Evolutionary conservation across 2,888 invertebrate genomes (phyloP), one percentile per base, ranked within the genome.

Genomic region (Pseudolycoriella hygida): DNA sequence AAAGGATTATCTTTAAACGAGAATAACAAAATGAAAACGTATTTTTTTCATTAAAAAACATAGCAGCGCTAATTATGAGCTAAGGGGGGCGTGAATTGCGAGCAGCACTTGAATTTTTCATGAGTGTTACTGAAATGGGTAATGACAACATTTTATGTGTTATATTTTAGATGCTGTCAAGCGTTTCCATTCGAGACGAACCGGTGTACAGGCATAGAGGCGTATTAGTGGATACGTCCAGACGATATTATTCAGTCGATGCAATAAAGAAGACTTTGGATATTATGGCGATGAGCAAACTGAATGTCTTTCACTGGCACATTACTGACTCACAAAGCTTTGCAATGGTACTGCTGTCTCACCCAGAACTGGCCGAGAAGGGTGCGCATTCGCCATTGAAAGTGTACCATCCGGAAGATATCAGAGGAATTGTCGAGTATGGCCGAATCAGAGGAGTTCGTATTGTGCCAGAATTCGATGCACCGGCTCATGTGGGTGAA

Each of bases 251-350:
- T 19, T 77, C 86, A 0, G 61, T 88, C 50, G 61, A 60, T 12
- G 71, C 72, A 40, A 77, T 88, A 15, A 72, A 75, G 53, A 73
- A 71, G 51, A 82, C 81, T 40, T 67, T 92, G 51, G 83, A 90
- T 54, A 90, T 74, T 1, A 88, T 90, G 86, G 76, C 80, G 0
- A 74, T 77, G 53, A 84, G 85, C 20, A 96, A 94, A 61, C 59
- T 94, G 54, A 96, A 94, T 60, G 83, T 86, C 0, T 84, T 96
- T 67, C 94, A 96, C 58, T 94, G 93, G 93, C 87, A 89, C 56
- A 83, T 89, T 44, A 87, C 86, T 0, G 96, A 96, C 64, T 83
- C 86, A 15, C 92, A 93, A 51, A 92, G 93, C 53, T 96, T 94
- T 60, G 94, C 96, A 0, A 80, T 88, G 56, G 80, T 81, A 47